Evolutionary conservation across 2,797 vertebrate species (phyloP), one percentile per base, ranked within the genome.

Genomic region (Halcyon leucocephala): DNA sequence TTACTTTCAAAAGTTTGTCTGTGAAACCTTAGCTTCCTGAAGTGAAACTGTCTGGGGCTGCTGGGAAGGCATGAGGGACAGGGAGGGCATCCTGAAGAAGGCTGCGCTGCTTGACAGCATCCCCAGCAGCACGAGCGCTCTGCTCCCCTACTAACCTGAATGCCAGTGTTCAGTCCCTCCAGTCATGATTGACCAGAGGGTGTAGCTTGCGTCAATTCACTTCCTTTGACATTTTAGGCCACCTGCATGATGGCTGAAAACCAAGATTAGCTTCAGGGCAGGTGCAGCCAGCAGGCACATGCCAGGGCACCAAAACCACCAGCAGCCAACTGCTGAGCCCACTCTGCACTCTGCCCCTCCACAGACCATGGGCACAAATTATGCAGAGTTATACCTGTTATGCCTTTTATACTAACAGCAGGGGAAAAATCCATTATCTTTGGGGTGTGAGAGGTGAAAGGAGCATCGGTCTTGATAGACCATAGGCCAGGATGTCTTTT

Each of bases 281-380:
- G 44, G 17, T 52, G n/a, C 19, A 79, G 70, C 8, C 33, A 69
- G 25, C 8, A 55, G 37, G 6, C 21, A 61, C 0, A 0, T 31
- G 29, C 22, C 37, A 52, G 37, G n/a, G 13, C 46, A 79, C 39
- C 62, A 82, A 72, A 61, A 7, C 3, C 7, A 66, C 22, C 65
- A 52, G 49, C 44, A 82, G 9, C 7, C 8, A 0, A 6, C 7
- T 3, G 5, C 28, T 0, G 0, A 19, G 8, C 39, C 48, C 18
- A 10, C 29, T 78, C 14, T 6, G 5, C 21, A 24, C 41, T 82
- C 54, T 79, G 58, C 5, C 54, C 14, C 26, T 79, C 33, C 18
- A 42, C 49, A 82, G 31, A 25, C 21, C 1, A 0, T 25, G 10
- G 41, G 12, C 26, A 79, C 28, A 52, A 10, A 8, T 66, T 35